phyloP scores from a whole-genome alignment of 2,888 invertebrate species.

The Hirtodrosophila confusa region DNA sequence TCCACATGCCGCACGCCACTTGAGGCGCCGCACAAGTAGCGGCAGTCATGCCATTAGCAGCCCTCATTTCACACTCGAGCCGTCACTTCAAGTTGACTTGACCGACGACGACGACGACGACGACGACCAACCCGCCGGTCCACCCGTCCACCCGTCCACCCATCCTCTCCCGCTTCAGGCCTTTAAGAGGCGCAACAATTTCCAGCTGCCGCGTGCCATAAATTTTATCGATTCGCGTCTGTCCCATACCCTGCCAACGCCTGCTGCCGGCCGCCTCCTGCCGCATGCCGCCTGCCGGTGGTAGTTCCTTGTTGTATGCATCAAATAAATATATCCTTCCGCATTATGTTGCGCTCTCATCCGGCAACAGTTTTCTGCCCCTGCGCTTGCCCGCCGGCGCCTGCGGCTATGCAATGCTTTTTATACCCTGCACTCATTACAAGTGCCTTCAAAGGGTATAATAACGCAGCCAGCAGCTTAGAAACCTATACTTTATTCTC shows the following conservation, averaged over 20 bases:
- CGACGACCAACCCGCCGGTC: too few relatives aligned
- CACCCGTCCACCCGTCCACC: not conserved
- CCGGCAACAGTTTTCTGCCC: constrained; percentile 65
- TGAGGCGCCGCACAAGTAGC: constrained; percentile 34
- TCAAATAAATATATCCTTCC: constrained; percentile 80
- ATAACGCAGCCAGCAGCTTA: too few relatives aligned
- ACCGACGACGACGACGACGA: constrained; percentile 49
- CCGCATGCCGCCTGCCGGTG: constrained; percentile 36
- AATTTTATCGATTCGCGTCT: constrained; percentile 69
- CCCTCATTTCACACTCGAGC: constrained; percentile 69
- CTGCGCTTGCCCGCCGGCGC: constrained; percentile 57
- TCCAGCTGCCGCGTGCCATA: constrained; percentile 76
- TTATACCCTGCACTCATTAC: not conserved
- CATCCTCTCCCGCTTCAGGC: not conserved
- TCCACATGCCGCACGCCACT: constrained; percentile 40
- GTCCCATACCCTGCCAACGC: not conserved
- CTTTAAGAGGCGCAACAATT: constrained; percentile 75
- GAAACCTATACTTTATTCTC: too few relatives aligned
- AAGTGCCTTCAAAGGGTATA: not conserved
- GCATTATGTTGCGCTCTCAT: constrained; percentile 71
- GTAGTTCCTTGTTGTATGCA: constrained; percentile 55
- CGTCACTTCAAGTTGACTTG: constrained; percentile 71
- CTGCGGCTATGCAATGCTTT: constrained; percentile 66
- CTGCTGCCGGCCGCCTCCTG: constrained; percentile 6
- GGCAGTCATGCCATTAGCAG: constrained; percentile 70